These are phyloP conservation scores for Numenius arquata DNA, from an alignment of 2,113 vertebrate species.

Conservation along the genomic window DNA sequence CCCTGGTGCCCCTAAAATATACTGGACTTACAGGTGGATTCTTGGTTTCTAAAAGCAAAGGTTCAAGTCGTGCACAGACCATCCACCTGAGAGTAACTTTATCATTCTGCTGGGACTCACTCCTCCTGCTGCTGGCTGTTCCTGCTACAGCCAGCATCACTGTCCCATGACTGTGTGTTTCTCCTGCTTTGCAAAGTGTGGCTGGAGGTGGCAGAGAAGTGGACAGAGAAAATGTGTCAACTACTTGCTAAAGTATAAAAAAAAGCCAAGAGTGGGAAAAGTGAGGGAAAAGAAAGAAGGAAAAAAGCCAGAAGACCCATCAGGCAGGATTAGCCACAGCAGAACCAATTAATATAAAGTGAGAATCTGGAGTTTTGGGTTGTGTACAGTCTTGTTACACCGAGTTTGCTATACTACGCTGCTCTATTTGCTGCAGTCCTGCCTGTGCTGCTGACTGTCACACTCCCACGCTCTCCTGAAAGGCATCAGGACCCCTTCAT, in stretches of 20 bases:
- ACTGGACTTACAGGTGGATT: accelerated
- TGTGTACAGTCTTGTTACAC: neutral
- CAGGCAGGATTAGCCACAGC: neutral
- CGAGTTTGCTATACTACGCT: accelerated
- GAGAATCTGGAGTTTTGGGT: neutral
- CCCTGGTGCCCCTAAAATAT: neutral
- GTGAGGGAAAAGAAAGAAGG: neutral
- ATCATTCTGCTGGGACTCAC: neutral
- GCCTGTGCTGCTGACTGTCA: neutral
- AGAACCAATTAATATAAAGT: neutral
- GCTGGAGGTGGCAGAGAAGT: neutral
- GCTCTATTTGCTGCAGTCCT: neutral
- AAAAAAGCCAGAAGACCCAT: neutral
- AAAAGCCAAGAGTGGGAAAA: neutral
- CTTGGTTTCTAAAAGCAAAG: neutral
- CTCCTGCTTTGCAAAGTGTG: neutral
- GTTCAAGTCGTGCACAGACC: neutral
- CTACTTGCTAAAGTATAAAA: neutral
- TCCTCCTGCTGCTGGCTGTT: neutral
- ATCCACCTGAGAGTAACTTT: neutral
- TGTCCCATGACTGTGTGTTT: accelerated
- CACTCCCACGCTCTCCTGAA: neutral
- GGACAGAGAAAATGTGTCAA: neutral
- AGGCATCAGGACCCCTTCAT: neutral
- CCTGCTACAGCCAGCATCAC: neutral